These are phyloP conservation scores for Lathamus discolor DNA, from an alignment of 2,113 vertebrate species.

Conservation along the genomic window DNA sequence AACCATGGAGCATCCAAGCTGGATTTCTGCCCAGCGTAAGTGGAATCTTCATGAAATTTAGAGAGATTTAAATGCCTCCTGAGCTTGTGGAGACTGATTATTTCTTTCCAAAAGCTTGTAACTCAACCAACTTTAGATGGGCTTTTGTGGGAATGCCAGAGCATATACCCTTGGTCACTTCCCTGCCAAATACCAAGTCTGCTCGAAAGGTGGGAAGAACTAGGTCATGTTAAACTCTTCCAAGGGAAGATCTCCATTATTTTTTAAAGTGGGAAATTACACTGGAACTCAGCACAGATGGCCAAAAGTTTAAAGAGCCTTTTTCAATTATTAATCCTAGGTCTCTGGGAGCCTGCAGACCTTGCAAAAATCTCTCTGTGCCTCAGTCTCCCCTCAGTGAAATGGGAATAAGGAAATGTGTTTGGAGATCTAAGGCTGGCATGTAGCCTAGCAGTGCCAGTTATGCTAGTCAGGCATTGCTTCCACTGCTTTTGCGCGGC, in stretches of 20 bases:
- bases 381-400: neutral
- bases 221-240: slow-evolving; percentile 27
- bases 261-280: slow-evolving; percentile 34
- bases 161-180: slow-evolving; percentile 4
- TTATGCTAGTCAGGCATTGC: neutral
- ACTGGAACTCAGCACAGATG: slow-evolving; percentile 42
- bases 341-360: neutral
- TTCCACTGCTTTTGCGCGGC: neutral
- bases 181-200: slow-evolving; percentile 50
- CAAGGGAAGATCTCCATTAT: slow-evolving; percentile 34
- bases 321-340: neutral
- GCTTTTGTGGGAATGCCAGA: slow-evolving; percentile 58
- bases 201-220: slow-evolving; percentile 16
- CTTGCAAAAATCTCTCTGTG: slow-evolving; percentile 4
- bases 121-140: slow-evolving; percentile 63
- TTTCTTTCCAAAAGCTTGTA: slow-evolving; percentile 58
- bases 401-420: slow-evolving; percentile 29
- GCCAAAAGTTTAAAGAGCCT: slow-evolving; percentile 34
- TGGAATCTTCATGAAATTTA: slow-evolving; percentile 55
- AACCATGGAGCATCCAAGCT: slow-evolving; percentile 40
- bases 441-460: neutral
- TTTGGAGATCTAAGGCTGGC: neutral
- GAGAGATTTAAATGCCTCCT: slow-evolving; percentile 51
- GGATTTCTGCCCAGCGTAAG: slow-evolving; percentile 31
- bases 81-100: slow-evolving; percentile 31